phyloP scores from a whole-genome alignment of 2,888 invertebrate genomes.

The Flabesymbios commensalis region DNA sequence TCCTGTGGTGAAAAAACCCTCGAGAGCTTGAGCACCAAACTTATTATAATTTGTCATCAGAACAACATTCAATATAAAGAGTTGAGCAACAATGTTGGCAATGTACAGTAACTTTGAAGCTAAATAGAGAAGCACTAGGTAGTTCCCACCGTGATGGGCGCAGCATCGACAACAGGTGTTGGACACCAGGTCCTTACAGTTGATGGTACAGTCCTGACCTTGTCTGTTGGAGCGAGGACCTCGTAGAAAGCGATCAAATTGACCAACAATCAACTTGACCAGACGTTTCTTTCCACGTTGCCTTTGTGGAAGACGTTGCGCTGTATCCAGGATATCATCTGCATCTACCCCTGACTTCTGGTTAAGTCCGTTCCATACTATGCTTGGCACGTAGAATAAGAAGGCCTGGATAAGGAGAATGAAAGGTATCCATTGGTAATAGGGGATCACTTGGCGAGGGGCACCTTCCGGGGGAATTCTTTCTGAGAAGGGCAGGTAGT shows the following conservation, averaged over 20 bases:
- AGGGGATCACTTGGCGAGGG: conserved; percentile 21
- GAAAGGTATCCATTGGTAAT: conserved; percentile 47
- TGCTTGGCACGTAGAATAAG: conserved; percentile 52
- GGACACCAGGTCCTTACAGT: not conserved
- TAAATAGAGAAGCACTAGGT: conserved; percentile 11
- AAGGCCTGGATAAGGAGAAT: conserved; percentile 54
- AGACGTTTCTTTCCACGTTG: conserved; percentile 4
- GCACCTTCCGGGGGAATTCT: conserved; percentile 21
- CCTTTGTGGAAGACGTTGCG: conserved; percentile 12
- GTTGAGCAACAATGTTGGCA: conserved; percentile 15
- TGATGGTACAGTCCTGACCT: not conserved
- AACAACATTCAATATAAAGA: conserved; percentile 12
- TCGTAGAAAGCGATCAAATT: conserved; percentile 26
- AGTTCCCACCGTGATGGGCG: conserved; percentile 8
- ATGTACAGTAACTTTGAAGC: conserved; percentile 7
- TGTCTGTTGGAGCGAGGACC: not conserved
- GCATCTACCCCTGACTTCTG: conserved; percentile 26
- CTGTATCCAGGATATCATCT: conserved; percentile 25
- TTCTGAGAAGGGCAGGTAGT: conserved; percentile 24
- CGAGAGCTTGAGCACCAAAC: conserved; percentile 5
- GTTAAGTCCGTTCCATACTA: conserved; percentile 4
- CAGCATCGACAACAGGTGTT: conserved; percentile 2
- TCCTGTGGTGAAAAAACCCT: not conserved
- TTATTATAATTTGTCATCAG: conserved; percentile 5
- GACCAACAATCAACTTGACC: conserved; percentile 19